Evolutionary conservation across 1,140 invertebrate species (phyloP), one percentile per base, ranked within the genome.

Genomic region (Listronotus bonariensis): DNA sequence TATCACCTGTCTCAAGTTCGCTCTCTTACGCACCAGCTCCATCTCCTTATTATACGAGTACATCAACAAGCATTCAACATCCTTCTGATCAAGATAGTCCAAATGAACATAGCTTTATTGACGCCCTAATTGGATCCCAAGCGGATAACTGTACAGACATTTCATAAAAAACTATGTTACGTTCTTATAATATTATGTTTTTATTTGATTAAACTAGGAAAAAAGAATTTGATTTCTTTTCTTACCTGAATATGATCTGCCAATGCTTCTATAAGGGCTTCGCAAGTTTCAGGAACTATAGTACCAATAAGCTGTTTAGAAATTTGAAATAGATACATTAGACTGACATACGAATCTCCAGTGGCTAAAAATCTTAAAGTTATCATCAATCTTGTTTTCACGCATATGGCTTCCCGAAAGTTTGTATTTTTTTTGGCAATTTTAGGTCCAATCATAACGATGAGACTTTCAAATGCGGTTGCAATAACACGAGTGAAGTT

Each of bases 331-430:
- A 72, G 32, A 38, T 69, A 71, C 49, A 62, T 40, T 15, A 71
- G 46, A 63, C 66, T 73, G 17, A 36, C 15, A 57, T 67, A 74
- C 17, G 68, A 68, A 49, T 75, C 69, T 40, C 69, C 69, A 41
- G 65, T 73, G 10, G 73, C 72, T 38, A 74, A 61, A 67, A 68
- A 74, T 38, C 74, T 32, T 18, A 71, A 54, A 15, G 72, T 74
- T 45, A 75, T 43, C 43, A 70, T 69, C 36, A 74, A 65, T 45
- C 66, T 65, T 36, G 61, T 67, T 68, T 65, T 34, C 11, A 59
- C 26, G 18, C 63, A 52, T 45, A 76, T 71, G 26, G 72, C 66
- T 60, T 70, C 64, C n/a, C 74, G 43, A 32, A 53, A 71, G 10
- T 64, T 62, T 32, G 74, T 76, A 58, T 74, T 69, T 57, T 70